Evolutionary conservation across 2,888 invertebrate species (phyloP).

Genomic region (Sphaerophoria rueppellii): DNA sequence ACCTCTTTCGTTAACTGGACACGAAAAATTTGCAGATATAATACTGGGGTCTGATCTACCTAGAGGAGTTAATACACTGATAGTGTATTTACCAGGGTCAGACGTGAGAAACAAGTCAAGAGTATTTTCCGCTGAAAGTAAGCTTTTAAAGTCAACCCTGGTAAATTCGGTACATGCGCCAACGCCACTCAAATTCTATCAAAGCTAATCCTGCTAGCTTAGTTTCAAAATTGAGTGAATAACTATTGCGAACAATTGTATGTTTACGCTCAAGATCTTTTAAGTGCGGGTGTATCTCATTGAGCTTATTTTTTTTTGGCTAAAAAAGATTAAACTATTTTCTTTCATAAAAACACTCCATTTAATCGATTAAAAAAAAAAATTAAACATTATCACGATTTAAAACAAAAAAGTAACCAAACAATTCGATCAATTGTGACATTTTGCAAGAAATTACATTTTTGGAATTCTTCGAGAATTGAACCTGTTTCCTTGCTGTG

Average conservation of each 20-base stretch:
- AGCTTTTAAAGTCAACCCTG: conserved; percentile 1
- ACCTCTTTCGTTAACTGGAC: too few relatives aligned
- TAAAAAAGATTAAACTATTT: conserved; percentile 48
- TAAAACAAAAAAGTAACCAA: conserved; percentile 52
- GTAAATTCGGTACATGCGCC: conserved; percentile 4
- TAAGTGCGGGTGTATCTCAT: conserved; percentile 30
- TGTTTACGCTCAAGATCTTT: conserved; percentile 63
- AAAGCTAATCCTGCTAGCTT: conserved; percentile 15
- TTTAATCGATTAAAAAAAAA: conserved; percentile 7
- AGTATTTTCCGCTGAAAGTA: too few relatives aligned
- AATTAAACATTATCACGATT: background rate
- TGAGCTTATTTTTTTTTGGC: conserved; percentile 43
- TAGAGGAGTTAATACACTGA: too few relatives aligned
- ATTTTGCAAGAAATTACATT: conserved; percentile 59
- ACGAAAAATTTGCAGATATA: too few relatives aligned
- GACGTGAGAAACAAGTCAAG: too few relatives aligned
- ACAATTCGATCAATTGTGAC: conserved; percentile 62
- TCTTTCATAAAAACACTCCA: conserved; percentile 14
- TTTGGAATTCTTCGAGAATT: conserved; percentile 42
- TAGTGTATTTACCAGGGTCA: too few relatives aligned
- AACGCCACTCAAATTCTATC: conserved; percentile 35
- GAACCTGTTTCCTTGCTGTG: conserved; percentile 40
- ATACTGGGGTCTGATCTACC: too few relatives aligned
- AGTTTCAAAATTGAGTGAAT: background rate
- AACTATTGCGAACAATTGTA: conserved; percentile 20